These are phyloP conservation scores for Pseudanteris insignis DNA, from an alignment of 2,888 invertebrate species.

Conservation along the genomic window DNA sequence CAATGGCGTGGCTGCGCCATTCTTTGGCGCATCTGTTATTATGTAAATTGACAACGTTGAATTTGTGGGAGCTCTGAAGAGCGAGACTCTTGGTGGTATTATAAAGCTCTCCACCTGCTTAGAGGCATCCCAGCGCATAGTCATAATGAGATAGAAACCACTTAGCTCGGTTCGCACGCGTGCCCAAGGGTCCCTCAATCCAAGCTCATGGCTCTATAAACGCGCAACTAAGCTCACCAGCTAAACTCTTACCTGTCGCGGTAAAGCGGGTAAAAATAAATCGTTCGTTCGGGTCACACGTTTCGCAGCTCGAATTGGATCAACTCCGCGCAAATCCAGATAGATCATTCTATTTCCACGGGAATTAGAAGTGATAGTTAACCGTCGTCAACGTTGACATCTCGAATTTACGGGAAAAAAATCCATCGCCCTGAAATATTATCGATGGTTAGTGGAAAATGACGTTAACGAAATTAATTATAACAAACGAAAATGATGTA, in stretches of 20 bases:
- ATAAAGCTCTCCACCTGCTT: conserved; percentile 45
- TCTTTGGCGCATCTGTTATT: conserved; percentile 49
- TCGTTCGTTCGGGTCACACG: conserved; percentile 7
- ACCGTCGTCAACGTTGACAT: neutral
- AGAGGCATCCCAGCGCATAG: conserved; percentile 41
- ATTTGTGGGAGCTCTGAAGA: conserved; percentile 22
- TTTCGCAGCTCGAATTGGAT: conserved; percentile 1
- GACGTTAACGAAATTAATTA: no score
- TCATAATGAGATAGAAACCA: conserved; percentile 60
- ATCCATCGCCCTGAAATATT: no score
- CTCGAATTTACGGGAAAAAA: no score
- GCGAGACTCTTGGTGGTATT: conserved; percentile 26
- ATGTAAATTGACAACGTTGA: conserved; percentile 44
- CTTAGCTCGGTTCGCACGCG: conserved; percentile 56
- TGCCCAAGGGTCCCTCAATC: conserved; percentile 55
- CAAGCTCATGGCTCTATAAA: conserved; percentile 24
- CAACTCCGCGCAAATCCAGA: conserved; percentile 1
- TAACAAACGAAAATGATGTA: no score
- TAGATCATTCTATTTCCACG: neutral
- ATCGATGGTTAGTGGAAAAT: no score
- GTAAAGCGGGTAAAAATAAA: conserved; percentile 22
- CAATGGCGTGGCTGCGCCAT: no score
- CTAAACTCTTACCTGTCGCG: conserved; percentile 42
- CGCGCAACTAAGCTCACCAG: conserved; percentile 48
- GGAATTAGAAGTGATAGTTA: neutral